Evolutionary conservation across 1,140 invertebrate species (phyloP).

Genomic region (Bombus polaris): DNA sequence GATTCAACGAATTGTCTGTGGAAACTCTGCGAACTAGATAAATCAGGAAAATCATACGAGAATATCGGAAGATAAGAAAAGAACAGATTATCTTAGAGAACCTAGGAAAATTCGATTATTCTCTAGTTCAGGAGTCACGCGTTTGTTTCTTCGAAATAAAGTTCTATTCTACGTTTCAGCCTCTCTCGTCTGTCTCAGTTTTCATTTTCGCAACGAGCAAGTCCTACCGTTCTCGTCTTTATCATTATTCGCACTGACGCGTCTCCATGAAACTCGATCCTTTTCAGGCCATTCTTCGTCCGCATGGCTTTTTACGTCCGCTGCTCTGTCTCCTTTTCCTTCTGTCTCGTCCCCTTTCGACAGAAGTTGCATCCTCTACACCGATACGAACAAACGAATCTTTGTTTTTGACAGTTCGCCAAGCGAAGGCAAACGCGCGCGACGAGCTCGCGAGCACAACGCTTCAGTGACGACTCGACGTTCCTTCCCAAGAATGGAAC

Average conservation of each 20-base stretch:
- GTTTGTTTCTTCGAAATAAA: not conserved
- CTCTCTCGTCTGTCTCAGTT: not conserved
- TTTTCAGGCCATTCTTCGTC: slow-evolving; percentile 21
- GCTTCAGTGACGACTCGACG: not conserved
- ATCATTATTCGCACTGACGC: slow-evolving; percentile 34
- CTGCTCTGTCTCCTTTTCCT: not conserved
- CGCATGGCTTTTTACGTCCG: slow-evolving; percentile 39
- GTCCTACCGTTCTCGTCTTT: slow-evolving; percentile 13
- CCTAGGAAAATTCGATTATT: not conserved
- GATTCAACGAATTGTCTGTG: not conserved
- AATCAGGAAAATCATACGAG: not conserved
- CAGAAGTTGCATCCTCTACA: not conserved
- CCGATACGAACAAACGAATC: slow-evolving; percentile 40
- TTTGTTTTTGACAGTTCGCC: slow-evolving; percentile 11
- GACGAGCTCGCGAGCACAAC: not conserved
- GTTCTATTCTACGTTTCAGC: slow-evolving; percentile 1
- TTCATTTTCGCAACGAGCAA: slow-evolving; percentile 31
- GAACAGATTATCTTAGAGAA: no score
- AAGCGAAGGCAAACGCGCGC: not conserved
- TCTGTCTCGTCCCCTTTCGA: not conserved
- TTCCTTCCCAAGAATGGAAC: not conserved
- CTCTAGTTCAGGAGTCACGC: not conserved
- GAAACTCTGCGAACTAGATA: not conserved
- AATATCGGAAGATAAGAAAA: not conserved
- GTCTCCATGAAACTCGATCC: slow-evolving; percentile 32